Evolutionary conservation across 1,140 invertebrate genomes (phyloP).

Genomic region (Melanaphis sacchari): DNA sequence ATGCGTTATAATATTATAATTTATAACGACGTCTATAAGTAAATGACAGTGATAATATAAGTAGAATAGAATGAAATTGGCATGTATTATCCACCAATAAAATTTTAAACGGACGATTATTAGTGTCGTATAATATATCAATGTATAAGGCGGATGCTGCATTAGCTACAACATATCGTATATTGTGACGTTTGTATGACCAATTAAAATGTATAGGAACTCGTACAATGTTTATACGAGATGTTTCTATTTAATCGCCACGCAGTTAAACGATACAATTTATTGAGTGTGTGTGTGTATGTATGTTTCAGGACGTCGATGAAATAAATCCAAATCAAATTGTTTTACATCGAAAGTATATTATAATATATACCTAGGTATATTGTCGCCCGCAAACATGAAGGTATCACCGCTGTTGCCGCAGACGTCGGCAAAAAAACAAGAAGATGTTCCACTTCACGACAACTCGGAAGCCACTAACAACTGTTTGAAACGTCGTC

Average conservation of each 20-base stretch:
- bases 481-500: background rate
- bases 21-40: slow-evolving; percentile 12
- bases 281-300: background rate
- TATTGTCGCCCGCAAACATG: background rate
- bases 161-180: background rate
- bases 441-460: background rate
- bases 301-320: slow-evolving; percentile 18
- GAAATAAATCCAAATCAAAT: background rate
- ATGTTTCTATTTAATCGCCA: background rate
- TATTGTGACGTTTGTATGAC: background rate
- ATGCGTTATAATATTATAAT: slow-evolving; percentile 1
- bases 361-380: background rate
- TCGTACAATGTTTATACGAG: background rate
- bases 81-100: slow-evolving; percentile 44
- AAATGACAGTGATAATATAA: slow-evolving; percentile 30
- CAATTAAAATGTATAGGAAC: background rate
- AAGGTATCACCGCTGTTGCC: slow-evolving; percentile 12
- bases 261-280: background rate
- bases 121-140: background rate
- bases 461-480: background rate
- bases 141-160: slow-evolving; percentile 15
- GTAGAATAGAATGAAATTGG: slow-evolving; percentile 32
- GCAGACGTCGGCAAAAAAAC: background rate
- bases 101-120: slow-evolving; percentile 20
- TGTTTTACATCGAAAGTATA: background rate